Evolutionary conservation across 2,113 vertebrate species (phyloP).

Genomic region (Vidua macroura): DNA sequence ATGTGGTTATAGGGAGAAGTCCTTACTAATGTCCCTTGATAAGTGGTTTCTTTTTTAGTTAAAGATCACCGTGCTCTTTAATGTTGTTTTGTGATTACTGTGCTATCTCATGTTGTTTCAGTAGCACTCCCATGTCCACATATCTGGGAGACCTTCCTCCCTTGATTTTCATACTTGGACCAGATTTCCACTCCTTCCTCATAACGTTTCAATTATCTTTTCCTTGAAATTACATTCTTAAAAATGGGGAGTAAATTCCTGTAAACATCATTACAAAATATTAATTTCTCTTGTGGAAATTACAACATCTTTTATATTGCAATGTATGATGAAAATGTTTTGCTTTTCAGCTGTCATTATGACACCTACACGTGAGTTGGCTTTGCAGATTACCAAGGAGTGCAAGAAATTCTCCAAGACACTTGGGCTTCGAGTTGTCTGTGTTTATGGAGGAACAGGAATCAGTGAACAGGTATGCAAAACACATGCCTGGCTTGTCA

Average conservation of each 20-base stretch:
- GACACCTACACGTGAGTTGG: conserved; percentile 96
- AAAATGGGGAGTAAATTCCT: background rate
- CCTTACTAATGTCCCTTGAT: background rate
- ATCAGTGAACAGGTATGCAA: conserved; percentile 94
- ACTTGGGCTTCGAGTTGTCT: conserved; percentile 91
- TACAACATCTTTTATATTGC: background rate
- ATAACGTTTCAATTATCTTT: background rate
- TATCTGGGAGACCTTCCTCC: background rate
- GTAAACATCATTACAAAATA: background rate
- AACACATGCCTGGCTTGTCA: background rate
- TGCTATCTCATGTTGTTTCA: background rate
- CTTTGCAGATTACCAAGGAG: conserved; percentile 98
- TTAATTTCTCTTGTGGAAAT: background rate
- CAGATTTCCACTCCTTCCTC: background rate
- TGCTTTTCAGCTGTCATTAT: conserved; percentile 89
- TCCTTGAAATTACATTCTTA: background rate
- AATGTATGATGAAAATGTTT: background rate
- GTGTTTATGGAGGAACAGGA: conserved; percentile 97
- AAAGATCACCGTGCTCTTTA: background rate
- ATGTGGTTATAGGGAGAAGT: background rate
- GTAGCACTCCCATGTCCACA: background rate
- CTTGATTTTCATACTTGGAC: background rate
- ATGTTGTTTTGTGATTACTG: conserved; percentile 7
- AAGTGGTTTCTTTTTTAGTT: background rate
- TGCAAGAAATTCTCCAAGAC: conserved; percentile 99